Evolutionary conservation across 1,140 invertebrate genomes (phyloP), one percentile per base, ranked within the genome.

Genomic region (Idris sp.): DNA sequence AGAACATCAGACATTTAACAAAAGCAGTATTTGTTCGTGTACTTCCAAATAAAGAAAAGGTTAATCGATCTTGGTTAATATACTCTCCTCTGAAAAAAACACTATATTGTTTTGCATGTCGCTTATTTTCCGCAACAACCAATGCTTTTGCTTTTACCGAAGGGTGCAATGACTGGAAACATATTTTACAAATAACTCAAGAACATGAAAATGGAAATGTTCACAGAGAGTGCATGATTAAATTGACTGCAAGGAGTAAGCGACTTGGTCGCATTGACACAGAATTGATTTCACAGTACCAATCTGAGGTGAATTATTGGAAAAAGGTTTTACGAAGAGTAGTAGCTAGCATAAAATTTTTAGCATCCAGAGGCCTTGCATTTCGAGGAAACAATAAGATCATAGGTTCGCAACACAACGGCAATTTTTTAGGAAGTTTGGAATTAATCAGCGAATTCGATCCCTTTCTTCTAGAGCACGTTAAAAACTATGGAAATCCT

Each of bases 331-430:
- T 54, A 4, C 9, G 15, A 54, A 54, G 54, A 22, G 30, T 59
- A 33, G 28, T 59, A 36, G 71, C 15, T 28, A 28, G 8, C 48
- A 64, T 40, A 26, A 38, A 22, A 51, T 53, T 43, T 74, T 46
- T 26, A 13, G 46, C 46, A 51, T 51, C 46, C 2, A 19, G 46
- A 51, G 16, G 46, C 13, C 46, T 51, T 0, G 46, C 80, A 73
- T 59, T 72, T 76, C 48, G 79, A 68, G 26, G 49, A 31, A 16
- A 76, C 13, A 43, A 78, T 78, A 44, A 74, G 44, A 41, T 65
- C 36, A 79, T 51, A 2, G 36, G 36, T 7, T 40, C 16, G 1
- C 8, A 5, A 19, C 6, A 40, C n/a, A 40, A 40, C 11, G 36
- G 16, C 9, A 18, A 40, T 40, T 40, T 18, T 19, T 9, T 40